These are phyloP conservation scores for Tarsius wallacei DNA, from an alignment of 2,797 vertebrate genomes.

Conservation along the genomic window DNA sequence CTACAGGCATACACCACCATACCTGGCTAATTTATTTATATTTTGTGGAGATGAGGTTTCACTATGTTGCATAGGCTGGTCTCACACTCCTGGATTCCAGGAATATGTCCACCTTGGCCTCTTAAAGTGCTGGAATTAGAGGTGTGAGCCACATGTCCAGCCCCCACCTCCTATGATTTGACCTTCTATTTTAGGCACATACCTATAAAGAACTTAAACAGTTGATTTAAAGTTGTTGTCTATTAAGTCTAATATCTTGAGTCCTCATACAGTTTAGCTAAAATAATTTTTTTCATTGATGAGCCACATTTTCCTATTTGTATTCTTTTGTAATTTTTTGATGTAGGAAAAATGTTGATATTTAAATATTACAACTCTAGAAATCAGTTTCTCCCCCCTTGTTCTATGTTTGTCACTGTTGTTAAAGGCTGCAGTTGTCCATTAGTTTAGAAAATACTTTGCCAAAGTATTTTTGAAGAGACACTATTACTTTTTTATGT, in stretches of 20 bases:
- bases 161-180: not conserved
- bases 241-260: not conserved
- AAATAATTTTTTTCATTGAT: not conserved
- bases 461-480: not conserved
- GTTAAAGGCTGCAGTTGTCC: not conserved
- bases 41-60: too few species aligned
- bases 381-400: not conserved
- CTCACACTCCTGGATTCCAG: too few species aligned
- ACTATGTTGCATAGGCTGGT: too few species aligned
- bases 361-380: not conserved
- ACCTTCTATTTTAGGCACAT: not conserved
- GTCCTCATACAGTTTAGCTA: not conserved
- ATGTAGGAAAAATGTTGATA: not conserved
- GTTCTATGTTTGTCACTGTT: not conserved
- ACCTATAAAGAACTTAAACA: not conserved
- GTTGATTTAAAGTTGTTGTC: not conserved
- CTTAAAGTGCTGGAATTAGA: too few species aligned
- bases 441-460: not conserved
- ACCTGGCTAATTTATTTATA: too few species aligned
- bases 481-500: not conserved
- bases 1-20: too few species aligned
- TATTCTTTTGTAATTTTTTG: not conserved
- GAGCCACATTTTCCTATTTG: too few species aligned
- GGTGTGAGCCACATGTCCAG: too few species aligned
- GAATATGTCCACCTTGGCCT: too few species aligned